Percentiles rank a stretch among this genome's conserved stretches.
phyloP scores from a whole-genome alignment of 2,113 vertebrate genomes.

The Bubo scandiacus region DNA sequence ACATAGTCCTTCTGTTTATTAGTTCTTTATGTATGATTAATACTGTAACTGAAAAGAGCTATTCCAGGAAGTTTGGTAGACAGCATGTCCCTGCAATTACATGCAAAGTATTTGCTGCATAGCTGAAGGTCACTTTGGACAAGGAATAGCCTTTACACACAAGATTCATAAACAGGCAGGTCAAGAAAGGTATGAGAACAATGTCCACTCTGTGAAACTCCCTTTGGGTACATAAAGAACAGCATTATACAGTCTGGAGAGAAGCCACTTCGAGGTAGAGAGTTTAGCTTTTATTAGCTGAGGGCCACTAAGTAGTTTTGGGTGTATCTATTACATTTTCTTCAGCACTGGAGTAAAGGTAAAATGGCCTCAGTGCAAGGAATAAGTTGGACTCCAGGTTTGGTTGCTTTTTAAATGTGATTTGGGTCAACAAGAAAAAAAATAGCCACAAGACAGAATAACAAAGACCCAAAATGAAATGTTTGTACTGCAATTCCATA shows the following conservation, averaged over 20 bases:
- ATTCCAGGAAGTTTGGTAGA: neutral
- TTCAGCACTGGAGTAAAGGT: neutral
- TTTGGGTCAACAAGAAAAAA: neutral
- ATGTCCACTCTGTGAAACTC: constrained; percentile 1
- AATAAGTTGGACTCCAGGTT: neutral
- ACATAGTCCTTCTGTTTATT: neutral
- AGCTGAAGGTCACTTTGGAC: neutral
- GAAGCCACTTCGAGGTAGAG: neutral
- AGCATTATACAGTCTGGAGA: neutral
- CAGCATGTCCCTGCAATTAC: neutral
- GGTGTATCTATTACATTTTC: neutral
- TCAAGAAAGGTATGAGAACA: constrained; percentile 29
- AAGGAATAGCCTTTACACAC: neutral
- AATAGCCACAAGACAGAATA: neutral
- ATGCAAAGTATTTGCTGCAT: neutral
- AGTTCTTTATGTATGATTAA: neutral
- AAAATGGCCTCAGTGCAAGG: neutral
- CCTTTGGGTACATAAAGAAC: constrained; percentile 45
- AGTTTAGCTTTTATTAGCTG: neutral
- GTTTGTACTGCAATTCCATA: neutral
- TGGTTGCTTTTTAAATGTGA: neutral
- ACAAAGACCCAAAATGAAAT: neutral
- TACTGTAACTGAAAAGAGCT: neutral
- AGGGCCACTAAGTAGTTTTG: neutral
- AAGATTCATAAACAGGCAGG: constrained; percentile 30